Percentiles rank a stretch among this genome's conserved stretches.
Conservation (phyloP, 53 echinoderm and acorn worm genomes). For the Mesocentrotus franciscanus region DNA sequence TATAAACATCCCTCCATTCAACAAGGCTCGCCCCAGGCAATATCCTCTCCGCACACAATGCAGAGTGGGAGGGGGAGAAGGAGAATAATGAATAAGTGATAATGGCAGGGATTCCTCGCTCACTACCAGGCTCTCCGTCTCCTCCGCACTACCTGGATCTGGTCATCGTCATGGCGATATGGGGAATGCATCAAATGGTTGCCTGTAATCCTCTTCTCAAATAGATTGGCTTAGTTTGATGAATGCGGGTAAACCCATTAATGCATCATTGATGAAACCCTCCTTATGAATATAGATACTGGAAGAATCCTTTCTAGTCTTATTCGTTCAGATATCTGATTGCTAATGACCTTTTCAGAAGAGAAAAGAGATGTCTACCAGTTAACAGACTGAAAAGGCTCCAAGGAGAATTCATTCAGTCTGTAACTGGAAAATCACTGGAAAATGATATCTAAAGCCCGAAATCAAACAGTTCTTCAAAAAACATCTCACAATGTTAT, state of each 20-base stretch:
- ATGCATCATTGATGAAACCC: constrained; percentile 32
- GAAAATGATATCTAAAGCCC: background rate
- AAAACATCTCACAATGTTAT: background rate
- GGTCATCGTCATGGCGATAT: constrained; percentile 48
- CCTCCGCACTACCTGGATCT: constrained; percentile 23
- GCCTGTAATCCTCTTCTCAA: constrained; percentile 50
- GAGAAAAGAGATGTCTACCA: background rate
- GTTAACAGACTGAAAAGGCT: background rate
- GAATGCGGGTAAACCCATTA: constrained; percentile 31
- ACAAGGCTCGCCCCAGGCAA: constrained; percentile 50
- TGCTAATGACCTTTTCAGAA: background rate
- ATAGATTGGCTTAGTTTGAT: constrained; percentile 5
- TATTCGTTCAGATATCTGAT: background rate
- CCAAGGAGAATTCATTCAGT: background rate
- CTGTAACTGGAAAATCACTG: background rate
- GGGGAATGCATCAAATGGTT: constrained; percentile 24
- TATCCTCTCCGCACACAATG: constrained; percentile 31
- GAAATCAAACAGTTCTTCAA: background rate
- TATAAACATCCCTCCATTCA: constrained; percentile 3
- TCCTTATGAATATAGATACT: background rate
- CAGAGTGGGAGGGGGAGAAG: constrained; percentile 52
- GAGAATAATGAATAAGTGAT: constrained; percentile 65
- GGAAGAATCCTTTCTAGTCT: background rate
- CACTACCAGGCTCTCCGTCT: background rate
- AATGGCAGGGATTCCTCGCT: background rate